These are phyloP conservation scores for Tetramorium alpestre DNA, from an alignment of 1,140 invertebrate species.

Conservation along the genomic window DNA sequence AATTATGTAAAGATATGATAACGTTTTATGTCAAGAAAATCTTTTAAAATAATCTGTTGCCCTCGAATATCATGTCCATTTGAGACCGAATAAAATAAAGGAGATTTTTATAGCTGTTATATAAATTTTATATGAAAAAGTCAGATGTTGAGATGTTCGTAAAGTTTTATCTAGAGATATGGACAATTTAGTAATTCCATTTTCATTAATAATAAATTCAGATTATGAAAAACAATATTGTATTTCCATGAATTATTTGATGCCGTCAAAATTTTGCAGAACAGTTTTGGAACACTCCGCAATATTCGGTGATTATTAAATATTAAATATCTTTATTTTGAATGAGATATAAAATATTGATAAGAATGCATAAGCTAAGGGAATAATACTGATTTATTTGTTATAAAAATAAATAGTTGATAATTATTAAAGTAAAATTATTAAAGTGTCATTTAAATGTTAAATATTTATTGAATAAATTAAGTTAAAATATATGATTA, in stretches of 20 bases:
- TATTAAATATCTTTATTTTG: no score
- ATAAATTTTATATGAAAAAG: background rate
- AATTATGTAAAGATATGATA: background rate
- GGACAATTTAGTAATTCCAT: background rate
- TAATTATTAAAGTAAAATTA: no score
- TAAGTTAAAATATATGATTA: no score
- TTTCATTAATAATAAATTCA: background rate
- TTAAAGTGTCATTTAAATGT: no score
- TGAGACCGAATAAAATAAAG: background rate
- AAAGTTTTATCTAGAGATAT: background rate
- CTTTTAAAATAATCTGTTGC: background rate
- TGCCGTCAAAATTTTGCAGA: background rate
- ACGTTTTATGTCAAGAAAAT: background rate
- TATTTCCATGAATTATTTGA: background rate
- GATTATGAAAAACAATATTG: background rate
- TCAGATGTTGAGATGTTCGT: background rate
- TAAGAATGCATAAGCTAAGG: no score
- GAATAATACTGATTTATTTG: no score
- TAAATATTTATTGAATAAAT: no score
- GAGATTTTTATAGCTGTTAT: background rate
- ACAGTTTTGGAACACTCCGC: background rate
- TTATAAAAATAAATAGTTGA: no score
- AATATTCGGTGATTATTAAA: background rate
- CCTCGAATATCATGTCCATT: background rate
- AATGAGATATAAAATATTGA: no score